Conservation (phyloP, 2,113 vertebrate species). For the Prietella phreatophila region DNA sequence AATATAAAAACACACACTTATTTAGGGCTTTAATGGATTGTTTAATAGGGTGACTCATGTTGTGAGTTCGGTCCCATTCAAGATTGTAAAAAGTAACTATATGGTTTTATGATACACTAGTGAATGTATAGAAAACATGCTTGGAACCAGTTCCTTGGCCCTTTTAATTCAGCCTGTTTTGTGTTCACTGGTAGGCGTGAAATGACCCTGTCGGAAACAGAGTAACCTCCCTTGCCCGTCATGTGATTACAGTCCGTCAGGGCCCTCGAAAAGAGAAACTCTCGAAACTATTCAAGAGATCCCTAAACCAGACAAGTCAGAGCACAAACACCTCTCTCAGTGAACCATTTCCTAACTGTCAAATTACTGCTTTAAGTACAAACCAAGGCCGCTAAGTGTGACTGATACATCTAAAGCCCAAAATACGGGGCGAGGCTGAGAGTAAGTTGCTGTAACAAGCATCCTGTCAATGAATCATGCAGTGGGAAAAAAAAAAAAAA, state of each 20-base stretch:
- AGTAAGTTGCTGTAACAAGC: conserved; percentile 44
- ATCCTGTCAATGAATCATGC: conserved; percentile 67
- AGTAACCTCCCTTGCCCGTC: conserved; percentile 31
- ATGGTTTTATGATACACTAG: background rate
- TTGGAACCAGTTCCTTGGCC: background rate
- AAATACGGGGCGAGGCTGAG: conserved; percentile 48
- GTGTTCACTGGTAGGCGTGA: conserved; percentile 41
- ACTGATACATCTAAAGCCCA: conserved; percentile 20
- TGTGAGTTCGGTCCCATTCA: background rate
- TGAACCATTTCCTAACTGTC: background rate
- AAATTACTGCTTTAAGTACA: background rate
- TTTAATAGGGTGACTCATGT: background rate
- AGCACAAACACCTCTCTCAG: background rate
- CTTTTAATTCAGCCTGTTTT: conserved; percentile 11
- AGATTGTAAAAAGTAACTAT: background rate
- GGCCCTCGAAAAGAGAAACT: background rate
- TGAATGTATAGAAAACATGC: background rate
- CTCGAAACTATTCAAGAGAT: background rate
- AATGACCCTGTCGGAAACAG: conserved; percentile 43
- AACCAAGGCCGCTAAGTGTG: background rate
- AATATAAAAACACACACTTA: background rate
- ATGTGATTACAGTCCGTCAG: conserved; percentile 44
- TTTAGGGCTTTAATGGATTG: background rate
- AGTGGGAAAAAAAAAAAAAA: conserved; percentile 35
- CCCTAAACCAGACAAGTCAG: background rate